Percentiles rank a stretch among this genome's conserved stretches.
Conservation (phyloP, 2,888 invertebrate genomes). For the Lymantria dispar region DNA sequence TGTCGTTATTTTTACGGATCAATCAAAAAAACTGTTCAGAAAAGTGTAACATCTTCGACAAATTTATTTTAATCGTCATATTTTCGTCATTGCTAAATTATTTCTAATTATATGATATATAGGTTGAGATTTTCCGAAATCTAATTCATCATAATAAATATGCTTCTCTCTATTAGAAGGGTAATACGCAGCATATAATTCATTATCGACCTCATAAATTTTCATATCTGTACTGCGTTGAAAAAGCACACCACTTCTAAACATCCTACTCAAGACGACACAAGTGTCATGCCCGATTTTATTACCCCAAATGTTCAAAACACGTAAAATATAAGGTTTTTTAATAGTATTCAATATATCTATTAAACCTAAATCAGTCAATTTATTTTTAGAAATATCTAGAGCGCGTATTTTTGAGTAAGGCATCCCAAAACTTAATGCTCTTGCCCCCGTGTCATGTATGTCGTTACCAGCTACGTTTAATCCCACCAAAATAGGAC, state of each 20-base stretch:
- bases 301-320: conserved; percentile 72
- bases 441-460: conserved; percentile 80
- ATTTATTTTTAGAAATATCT: conserved; percentile 81
- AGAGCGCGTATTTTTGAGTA: conserved; percentile 81
- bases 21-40: too few species aligned
- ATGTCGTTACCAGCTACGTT: conserved; percentile 83
- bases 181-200: conserved; percentile 61
- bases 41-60: too few species aligned
- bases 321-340: conserved; percentile 67
- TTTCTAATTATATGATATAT: conserved; percentile 66
- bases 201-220: conserved; percentile 59
- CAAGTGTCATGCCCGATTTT: conserved; percentile 64
- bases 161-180: conserved; percentile 76
- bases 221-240: conserved; percentile 65
- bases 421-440: conserved; percentile 79
- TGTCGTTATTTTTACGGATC: too few species aligned
- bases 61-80: neutral
- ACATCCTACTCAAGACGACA: conserved; percentile 61
- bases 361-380: conserved; percentile 76
- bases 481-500: conserved; percentile 74
- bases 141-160: conserved; percentile 78
- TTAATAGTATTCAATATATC: conserved; percentile 81
- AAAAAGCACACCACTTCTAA: conserved; percentile 54
- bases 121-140: conserved; percentile 65
- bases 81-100: conserved; percentile 15